Base-by-base conservation (phyloP, 2,888 invertebrate species). In the Furcula furcula region DNA sequence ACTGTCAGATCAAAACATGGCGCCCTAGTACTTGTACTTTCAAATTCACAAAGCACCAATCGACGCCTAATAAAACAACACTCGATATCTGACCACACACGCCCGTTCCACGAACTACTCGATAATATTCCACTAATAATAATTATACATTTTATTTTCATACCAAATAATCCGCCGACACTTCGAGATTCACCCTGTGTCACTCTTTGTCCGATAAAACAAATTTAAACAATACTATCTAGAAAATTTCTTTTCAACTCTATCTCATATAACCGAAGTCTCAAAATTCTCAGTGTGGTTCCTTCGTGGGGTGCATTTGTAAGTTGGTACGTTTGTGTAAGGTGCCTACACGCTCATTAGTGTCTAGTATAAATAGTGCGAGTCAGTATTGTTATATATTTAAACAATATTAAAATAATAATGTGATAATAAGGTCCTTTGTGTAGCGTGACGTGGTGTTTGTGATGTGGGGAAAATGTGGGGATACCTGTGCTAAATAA, bases 381-480 rank as follows among this genome's bases (percentile, higher is more conserved):
- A 52, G 57, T 66, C 68, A 65, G 62, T 65, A 72, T 76, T 76
- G 77, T 80, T 63, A 63, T 47, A 67, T 69, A 73, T 75, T 74
- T 80, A 79, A 82, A 84, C 83, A 82, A 80, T 84, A 81, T 82
- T 84, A 80, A 80, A 85, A 86, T 86, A 85, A 85, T 83, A 81
- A 75, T 66, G 47, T 57, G 67, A 80, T 84, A 83, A 84, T 84
- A 78, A 72, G 73, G 68, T 59, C 62, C 76, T 80, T 81, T 82
- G 79, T 78, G 54, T 30, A 7, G 32, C 21, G 34, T 34, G 39
- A 29, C 28, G 16, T 4, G 13, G 14, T 26, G 26, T 11, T 11
- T 18, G 15, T 28, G 28, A 28, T 14, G 11, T 10, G 18, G 28
- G 28, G n/a, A 11, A 6, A 4, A 4, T 2, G 10, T 11, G 10